These are phyloP conservation scores for Labeo catla DNA, from an alignment of 2,113 vertebrate genomes.

Conservation along the genomic window DNA sequence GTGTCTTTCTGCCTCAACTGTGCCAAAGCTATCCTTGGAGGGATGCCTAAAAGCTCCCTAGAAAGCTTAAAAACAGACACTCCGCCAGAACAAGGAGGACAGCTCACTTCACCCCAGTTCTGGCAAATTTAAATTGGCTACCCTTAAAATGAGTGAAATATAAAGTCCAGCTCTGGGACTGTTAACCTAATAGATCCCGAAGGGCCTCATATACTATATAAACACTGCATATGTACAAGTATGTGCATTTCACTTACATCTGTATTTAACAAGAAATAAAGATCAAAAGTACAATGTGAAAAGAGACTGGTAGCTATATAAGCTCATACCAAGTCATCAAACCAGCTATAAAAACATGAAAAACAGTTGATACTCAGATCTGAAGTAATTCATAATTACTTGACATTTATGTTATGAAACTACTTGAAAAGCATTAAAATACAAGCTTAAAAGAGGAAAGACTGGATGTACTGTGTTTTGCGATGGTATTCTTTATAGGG, in stretches of 20 bases:
- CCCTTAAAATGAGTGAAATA: not conserved
- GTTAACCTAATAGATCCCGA: not conserved
- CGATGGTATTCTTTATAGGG: not conserved
- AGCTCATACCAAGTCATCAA: not conserved
- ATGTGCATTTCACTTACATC: not conserved
- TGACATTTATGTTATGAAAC: not conserved
- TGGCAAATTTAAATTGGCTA: not conserved
- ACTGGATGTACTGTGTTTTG: not conserved
- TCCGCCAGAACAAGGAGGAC: not conserved
- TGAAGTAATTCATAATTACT: not conserved
- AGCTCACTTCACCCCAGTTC: not conserved
- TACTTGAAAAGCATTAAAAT: not conserved
- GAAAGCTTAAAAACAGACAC: not conserved
- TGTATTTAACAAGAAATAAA: not conserved
- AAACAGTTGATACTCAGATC: not conserved
- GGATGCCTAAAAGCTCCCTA: not conserved
- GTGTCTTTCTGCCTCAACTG: not conserved
- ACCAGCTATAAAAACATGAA: not conserved
- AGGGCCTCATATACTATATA: not conserved
- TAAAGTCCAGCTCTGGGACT: not conserved
- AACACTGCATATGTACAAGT: not conserved
- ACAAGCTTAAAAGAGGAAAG: not conserved
- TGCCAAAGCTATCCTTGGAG: not conserved
- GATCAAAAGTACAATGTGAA: not conserved
- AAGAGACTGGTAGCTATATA: not conserved